Conservation (phyloP, 2,797 vertebrate genomes). For the Tympanoctomys barrerae region DNA sequence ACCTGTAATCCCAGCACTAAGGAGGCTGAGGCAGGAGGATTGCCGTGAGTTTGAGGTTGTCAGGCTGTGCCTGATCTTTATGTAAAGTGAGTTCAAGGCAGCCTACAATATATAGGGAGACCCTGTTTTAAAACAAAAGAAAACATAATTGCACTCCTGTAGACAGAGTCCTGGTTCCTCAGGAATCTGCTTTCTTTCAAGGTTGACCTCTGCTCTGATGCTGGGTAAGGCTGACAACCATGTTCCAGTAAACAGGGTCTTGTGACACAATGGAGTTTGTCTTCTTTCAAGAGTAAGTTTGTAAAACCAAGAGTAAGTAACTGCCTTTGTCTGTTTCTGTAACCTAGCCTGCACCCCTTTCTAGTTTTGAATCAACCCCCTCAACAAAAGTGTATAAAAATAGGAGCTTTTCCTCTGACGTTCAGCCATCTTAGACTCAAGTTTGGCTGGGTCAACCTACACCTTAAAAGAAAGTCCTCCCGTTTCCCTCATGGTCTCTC, state of each 20-base stretch:
- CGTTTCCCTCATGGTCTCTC: not conserved
- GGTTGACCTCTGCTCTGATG: not conserved
- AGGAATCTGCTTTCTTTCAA: not conserved
- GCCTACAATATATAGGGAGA: not conserved
- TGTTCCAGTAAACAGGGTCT: not conserved
- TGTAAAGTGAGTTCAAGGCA: not conserved
- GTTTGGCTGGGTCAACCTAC: not conserved
- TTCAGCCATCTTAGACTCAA: not conserved
- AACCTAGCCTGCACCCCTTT: not conserved
- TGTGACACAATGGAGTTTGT: not conserved
- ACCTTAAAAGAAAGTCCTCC: not conserved
- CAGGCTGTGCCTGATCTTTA: not conserved
- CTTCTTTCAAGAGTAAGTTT: not conserved
- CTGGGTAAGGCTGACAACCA: not conserved
- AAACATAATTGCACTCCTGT: not conserved
- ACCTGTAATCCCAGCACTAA: not conserved
- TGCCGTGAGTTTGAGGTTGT: not conserved
- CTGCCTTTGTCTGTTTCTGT: not conserved
- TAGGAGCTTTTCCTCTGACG: not conserved
- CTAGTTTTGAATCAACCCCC: not conserved
- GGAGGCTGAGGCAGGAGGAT: not conserved
- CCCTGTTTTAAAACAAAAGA: not conserved
- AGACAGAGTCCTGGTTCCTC: not conserved
- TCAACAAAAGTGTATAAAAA: not conserved
- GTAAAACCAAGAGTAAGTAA: not conserved